phyloP scores from a whole-genome alignment of 2,113 vertebrate genomes.

The Sclerurus mexicanus region DNA sequence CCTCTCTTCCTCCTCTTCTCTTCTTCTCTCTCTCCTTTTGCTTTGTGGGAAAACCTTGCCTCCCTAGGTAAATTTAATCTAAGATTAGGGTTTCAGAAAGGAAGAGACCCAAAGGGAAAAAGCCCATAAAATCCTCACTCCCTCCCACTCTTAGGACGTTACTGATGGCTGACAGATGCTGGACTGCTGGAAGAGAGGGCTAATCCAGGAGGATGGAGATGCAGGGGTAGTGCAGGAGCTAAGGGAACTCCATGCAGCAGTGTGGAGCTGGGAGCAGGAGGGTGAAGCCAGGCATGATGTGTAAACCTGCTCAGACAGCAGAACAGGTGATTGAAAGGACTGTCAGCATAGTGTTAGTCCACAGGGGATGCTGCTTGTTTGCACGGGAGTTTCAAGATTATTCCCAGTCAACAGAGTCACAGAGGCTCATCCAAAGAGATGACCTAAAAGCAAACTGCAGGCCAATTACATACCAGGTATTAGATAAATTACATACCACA shows the following conservation, averaged over 20 bases:
- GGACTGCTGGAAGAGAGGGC: background rate
- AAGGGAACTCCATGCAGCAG: background rate
- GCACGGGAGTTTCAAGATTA: background rate
- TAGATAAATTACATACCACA: background rate
- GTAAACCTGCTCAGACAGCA: background rate
- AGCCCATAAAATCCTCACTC: background rate
- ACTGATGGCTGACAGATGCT: background rate
- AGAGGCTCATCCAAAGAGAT: background rate
- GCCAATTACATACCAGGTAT: background rate
- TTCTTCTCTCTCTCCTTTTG: background rate
- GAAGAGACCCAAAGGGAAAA: background rate
- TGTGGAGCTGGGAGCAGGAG: background rate
- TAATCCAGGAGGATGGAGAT: background rate
- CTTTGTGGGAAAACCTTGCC: background rate
- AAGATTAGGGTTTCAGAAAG: background rate
- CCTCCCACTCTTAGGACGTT: background rate
- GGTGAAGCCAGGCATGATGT: background rate
- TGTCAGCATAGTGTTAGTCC: background rate
- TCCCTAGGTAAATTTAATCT: background rate
- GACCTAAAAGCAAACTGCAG: background rate
- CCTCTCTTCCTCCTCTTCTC: background rate
- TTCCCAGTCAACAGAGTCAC: background rate
- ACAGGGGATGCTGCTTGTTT: background rate
- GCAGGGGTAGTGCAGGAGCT: accelerated
- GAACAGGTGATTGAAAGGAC: background rate